These are phyloP conservation scores for Lutjanus erythropterus DNA, from an alignment of 2,113 vertebrate genomes.

Conservation along the genomic window DNA sequence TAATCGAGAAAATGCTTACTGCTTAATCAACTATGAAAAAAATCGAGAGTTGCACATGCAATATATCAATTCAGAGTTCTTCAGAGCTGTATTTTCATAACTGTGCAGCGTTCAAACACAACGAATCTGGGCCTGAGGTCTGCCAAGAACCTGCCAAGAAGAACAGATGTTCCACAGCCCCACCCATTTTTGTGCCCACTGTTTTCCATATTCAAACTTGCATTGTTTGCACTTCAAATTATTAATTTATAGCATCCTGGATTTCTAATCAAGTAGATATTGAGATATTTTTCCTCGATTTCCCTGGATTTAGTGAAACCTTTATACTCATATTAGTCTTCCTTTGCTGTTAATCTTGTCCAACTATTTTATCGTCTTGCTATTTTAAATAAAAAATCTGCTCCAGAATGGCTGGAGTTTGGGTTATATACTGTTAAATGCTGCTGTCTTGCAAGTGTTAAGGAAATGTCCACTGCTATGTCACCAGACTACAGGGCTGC, in stretches of 20 bases:
- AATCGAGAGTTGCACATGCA: too few species aligned
- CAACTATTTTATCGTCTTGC: not conserved
- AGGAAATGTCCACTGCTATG: too few species aligned
- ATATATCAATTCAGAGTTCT: slow-evolving; percentile 17
- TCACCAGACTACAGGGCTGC: too few species aligned
- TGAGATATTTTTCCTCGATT: too few species aligned
- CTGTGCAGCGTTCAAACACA: slow-evolving; percentile 28
- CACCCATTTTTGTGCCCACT: slow-evolving; percentile 9
- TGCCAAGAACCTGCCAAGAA: slow-evolving; percentile 58
- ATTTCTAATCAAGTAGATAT: not conserved
- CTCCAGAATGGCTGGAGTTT: not conserved
- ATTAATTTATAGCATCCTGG: slow-evolving; percentile 29
- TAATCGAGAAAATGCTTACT: too few species aligned
- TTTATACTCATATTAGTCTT: too few species aligned
- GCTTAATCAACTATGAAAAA: too few species aligned
- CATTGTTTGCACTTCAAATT: slow-evolving; percentile 56
- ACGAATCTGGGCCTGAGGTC: slow-evolving; percentile 44
- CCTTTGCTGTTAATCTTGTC: not conserved
- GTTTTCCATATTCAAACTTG: slow-evolving; percentile 65
- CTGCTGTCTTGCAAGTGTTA: too few species aligned
- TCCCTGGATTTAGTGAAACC: not conserved
- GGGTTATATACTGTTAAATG: not conserved
- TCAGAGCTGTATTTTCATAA: slow-evolving; percentile 52
- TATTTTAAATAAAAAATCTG: not conserved
- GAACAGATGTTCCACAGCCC: slow-evolving; percentile 39